Evolutionary conservation across 2,113 vertebrate species (phyloP), one percentile per base, ranked within the genome.

Genomic region (Carettochelys insculpta): DNA sequence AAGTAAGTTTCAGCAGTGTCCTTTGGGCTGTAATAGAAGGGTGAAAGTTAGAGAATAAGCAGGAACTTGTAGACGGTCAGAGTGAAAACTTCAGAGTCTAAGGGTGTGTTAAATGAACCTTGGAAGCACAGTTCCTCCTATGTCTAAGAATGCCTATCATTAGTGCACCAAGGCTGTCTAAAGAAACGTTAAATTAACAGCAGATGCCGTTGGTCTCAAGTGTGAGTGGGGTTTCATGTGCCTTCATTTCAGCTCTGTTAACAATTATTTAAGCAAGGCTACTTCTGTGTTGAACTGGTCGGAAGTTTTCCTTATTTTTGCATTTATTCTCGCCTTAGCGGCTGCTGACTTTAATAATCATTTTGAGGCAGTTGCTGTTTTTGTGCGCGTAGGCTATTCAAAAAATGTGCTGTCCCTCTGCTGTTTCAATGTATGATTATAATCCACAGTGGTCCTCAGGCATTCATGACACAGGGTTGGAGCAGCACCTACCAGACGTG

Each of bases 391-490:
- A 19, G 13, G 48, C 71, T 85, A 75, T 51, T 51, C n/a, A 54
- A 71, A 45, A 45, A 45, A 75, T 78, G 1, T 86, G 77, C 83
- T 92, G n/a, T 45, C 58, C 80, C 71, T 52, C 85, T 78, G 1
- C 52, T 82, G n/a, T n/a, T n/a, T 94, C 89, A 97, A 77, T 10
- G 0, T 90, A 89, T 53, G 71, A 92, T 79, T 96, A 80, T 97
- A 82, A 38, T 83, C 93, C 90, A 17, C 97, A 99, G 99, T 82
- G 98, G 98, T 65, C 98, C 98, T 96, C 99, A 99, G 94, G 98
- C 99, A 5, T 99, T 99, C 95, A 98, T 99, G 99, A 98, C 99
- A 1, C 99, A 99, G 96, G 99, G 99, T 90, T 99, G 99, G 99
- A 99, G 99, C 56, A 98, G 98, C 80, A 98, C 99, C 94, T 99